Evolutionary conservation across 2,113 vertebrate species (phyloP), one percentile per base, ranked within the genome.

Genomic region (Daphoenositta chrysoptera): DNA sequence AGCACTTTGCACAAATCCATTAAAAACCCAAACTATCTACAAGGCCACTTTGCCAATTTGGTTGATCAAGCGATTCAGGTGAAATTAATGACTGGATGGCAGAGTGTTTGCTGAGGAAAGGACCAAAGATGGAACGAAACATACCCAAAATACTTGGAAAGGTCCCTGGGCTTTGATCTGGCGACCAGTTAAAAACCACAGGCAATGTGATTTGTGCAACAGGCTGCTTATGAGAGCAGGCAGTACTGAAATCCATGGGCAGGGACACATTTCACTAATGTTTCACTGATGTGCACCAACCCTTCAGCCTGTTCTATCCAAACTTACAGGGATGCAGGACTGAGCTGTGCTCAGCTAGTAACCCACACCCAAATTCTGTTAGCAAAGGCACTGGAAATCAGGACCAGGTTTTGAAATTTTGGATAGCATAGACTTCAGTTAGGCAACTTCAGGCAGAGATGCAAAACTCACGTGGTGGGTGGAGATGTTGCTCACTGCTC

Each of bases 401-500:
- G 58, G n/a, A 56, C 10, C 35, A 72, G 44, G 17, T 51, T 90
- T 60, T 53, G 70, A 72, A 88, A 69, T 5, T 28, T 7, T 53
- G 39, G 13, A 23, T 27, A 79, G 3, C 24, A 24, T 1, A 54
- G 51, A 20, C 5, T 39, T 90, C 30, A 73, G 17, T 53, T 31
- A 39, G 14, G 16, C 40, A 50, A 13, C 37, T 68, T 75, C 53
- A 85, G 47, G 33, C 5, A 14, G 47, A 63, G 53, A 3, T 20
- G 8, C 35, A 70, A 48, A 24, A 28, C 47, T 73, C 27, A 11
- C 1, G 0, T n/a, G 31, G 24, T 21, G 11, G 23, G 8, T 68
- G n/a, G 13, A 90, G 53, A 15, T 48, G 57, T 16, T 75, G 51
- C 21, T 63, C 39, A 15, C 47, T 2, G 1, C 35, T 78, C 18